Evolutionary conservation across 2,113 vertebrate species (phyloP).

Genomic region (Eurystomus gularis): DNA sequence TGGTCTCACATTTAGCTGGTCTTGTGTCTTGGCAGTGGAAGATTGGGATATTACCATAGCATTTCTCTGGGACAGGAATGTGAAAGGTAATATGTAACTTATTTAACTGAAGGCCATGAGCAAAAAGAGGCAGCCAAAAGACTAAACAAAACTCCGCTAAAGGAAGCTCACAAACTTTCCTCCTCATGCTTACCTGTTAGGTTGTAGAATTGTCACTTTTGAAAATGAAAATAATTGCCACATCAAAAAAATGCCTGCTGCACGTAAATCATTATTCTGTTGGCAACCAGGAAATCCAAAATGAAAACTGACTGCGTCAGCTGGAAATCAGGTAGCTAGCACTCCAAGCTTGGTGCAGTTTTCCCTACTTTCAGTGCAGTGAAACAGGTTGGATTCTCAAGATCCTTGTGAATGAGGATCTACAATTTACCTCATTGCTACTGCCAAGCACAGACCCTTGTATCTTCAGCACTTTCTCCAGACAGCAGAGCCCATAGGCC

Average conservation of each 20-base stretch:
- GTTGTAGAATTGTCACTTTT: background rate
- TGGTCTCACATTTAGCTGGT: background rate
- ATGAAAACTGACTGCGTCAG: background rate
- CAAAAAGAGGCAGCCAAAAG: background rate
- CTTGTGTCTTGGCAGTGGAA: background rate
- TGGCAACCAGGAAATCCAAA: background rate
- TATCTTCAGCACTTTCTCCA: background rate
- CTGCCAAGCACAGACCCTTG: background rate
- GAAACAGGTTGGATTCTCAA: background rate
- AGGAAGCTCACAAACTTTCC: background rate
- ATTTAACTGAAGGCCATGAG: conserved; percentile 9
- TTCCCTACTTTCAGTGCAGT: background rate
- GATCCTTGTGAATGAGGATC: background rate
- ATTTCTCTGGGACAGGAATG: background rate
- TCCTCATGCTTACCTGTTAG: fast-evolving
- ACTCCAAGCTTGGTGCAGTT: background rate
- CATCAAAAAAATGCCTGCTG: background rate
- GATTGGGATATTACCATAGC: background rate
- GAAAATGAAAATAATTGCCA: background rate
- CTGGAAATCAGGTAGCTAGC: background rate
- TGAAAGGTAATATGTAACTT: conserved; percentile 37
- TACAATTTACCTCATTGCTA: background rate
- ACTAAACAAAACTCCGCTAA: background rate
- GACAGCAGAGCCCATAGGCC: background rate
- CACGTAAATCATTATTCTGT: background rate